These are phyloP conservation scores for Siniperca knerii DNA, from an alignment of 2,113 vertebrate species.

Conservation along the genomic window DNA sequence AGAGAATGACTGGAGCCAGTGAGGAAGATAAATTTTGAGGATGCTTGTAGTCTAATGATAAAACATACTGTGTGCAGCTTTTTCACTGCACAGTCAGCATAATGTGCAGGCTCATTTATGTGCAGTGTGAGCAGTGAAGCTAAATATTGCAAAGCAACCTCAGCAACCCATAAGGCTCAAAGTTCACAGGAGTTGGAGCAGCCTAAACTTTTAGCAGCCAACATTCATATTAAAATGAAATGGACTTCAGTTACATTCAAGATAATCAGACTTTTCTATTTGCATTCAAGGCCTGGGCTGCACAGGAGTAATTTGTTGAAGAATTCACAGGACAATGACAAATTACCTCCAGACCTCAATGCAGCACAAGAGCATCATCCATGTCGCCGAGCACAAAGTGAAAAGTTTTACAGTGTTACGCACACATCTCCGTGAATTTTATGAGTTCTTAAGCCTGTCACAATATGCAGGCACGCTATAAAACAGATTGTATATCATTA, in stretches of 20 bases:
- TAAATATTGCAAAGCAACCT: conserved; percentile 68
- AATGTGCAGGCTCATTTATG: conserved; percentile 61
- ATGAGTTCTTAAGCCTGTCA: conserved; percentile 50
- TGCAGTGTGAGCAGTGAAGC: conserved; percentile 48
- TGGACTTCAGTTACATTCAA: not conserved
- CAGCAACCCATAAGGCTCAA: conserved; percentile 67
- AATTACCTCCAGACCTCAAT: conserved; percentile 48
- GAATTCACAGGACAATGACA: conserved; percentile 60
- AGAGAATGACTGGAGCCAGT: conserved; percentile 64
- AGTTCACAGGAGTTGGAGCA: conserved; percentile 59
- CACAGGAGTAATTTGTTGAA: conserved; percentile 34
- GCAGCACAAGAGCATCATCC: conserved; percentile 51
- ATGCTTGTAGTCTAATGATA: conserved; percentile 72
- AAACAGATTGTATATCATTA: conserved; percentile 63
- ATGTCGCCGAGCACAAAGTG: conserved; percentile 43
- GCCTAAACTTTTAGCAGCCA: conserved; percentile 42
- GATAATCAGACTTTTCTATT: conserved; percentile 15
- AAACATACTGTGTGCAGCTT: conserved; percentile 67
- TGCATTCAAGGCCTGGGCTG: conserved; percentile 11
- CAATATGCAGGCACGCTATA: conserved; percentile 44
- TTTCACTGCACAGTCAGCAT: conserved; percentile 73
- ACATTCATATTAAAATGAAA: conserved; percentile 26
- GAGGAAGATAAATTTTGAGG: conserved; percentile 68
- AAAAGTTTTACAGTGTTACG: conserved; percentile 68
- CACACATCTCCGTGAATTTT: conserved; percentile 61